Conservation (phyloP, 2,888 invertebrate species). For the Monopis laevigella region DNA sequence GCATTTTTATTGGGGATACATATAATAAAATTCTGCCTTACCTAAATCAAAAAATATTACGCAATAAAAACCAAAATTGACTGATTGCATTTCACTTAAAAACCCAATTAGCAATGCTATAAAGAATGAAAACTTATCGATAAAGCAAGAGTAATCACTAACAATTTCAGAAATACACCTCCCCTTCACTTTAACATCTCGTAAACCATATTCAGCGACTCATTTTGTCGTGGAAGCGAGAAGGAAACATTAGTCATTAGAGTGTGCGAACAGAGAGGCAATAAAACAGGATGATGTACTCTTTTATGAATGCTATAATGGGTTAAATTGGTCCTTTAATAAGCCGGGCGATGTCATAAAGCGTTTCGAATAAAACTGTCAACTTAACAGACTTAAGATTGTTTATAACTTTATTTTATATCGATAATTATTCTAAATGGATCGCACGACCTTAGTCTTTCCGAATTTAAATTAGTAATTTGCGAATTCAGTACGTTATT, state of each 20-base stretch:
- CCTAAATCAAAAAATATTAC: too few relatives aligned
- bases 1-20: too few relatives aligned
- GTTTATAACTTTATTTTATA: conserved; percentile 24
- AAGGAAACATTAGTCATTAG: conserved; percentile 23
- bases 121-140: conserved; percentile 19
- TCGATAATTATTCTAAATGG: conserved; percentile 8
- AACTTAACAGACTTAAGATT: conserved; percentile 31
- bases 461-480: conserved; percentile 4
- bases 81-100: conserved; percentile 6
- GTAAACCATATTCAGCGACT: conserved; percentile 49
- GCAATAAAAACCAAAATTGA: neutral
- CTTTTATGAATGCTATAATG: conserved; percentile 61
- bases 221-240: conserved; percentile 22
- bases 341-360: conserved; percentile 49
- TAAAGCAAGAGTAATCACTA: conserved; percentile 26
- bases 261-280: conserved; percentile 24
- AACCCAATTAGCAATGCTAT: neutral
- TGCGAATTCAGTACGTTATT: neutral
- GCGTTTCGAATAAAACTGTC: conserved; percentile 47
- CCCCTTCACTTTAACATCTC: conserved; percentile 50
- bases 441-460: conserved; percentile 5
- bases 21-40: too few relatives aligned
- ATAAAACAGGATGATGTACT: conserved; percentile 60
- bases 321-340: conserved; percentile 60
- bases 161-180: conserved; percentile 47